phyloP scores from a whole-genome alignment of 92 coral and sea anemone species.

The Pocillopora grandis region DNA sequence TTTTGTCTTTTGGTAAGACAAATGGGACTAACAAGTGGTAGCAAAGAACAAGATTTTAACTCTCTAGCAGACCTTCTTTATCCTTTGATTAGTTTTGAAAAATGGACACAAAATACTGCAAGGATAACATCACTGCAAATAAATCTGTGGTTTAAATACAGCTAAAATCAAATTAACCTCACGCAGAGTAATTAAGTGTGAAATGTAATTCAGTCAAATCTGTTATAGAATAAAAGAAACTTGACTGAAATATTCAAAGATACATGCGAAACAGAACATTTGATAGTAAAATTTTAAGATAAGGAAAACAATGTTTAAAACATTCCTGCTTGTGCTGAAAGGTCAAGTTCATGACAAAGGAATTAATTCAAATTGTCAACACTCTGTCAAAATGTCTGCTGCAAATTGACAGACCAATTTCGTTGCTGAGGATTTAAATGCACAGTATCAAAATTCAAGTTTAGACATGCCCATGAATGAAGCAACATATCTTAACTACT shows the following conservation, averaged over 20 bases:
- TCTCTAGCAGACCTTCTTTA: no score
- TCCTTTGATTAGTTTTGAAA: neutral
- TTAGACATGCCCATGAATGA: neutral
- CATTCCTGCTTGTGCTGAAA: neutral
- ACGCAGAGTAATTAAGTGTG: neutral
- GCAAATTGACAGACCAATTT: neutral
- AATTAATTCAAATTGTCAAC: neutral
- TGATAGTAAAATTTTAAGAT: neutral
- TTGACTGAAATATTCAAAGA: neutral
- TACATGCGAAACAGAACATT: neutral
- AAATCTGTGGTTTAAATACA: neutral
- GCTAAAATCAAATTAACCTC: conserved; percentile 11
- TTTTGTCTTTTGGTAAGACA: conserved; percentile 1
- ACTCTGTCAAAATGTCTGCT: neutral
- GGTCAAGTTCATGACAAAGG: neutral
- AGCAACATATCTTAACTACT: neutral
- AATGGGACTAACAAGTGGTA: neutral
- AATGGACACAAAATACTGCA: neutral
- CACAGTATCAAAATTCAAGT: neutral
- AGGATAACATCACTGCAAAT: neutral
- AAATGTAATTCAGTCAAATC: neutral
- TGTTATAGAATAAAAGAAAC: neutral
- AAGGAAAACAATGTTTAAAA: neutral
- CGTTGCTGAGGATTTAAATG: neutral
- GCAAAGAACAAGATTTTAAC: neutral